Percentiles rank a stretch among this genome's conserved stretches.
phyloP scores from a whole-genome alignment of 2,113 vertebrate species.

The Thalassarche chlororhynchos region DNA sequence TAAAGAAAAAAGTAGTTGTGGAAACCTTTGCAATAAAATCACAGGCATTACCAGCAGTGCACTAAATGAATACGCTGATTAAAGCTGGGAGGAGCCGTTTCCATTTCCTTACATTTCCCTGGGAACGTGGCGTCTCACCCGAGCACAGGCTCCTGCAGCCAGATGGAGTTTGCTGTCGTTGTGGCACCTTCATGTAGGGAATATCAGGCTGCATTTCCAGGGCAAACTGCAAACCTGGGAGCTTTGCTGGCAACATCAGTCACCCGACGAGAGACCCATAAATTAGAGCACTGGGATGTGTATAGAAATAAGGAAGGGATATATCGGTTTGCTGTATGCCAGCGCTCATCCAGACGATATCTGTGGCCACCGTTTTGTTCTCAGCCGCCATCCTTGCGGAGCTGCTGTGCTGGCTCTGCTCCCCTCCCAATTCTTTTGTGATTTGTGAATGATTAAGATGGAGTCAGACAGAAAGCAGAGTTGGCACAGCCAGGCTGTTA shows the following conservation, averaged over 20 bases:
- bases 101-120: background rate
- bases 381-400: background rate
- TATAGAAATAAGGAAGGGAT: background rate
- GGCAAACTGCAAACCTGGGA: background rate
- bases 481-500: conserved; percentile 52
- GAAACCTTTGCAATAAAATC: background rate
- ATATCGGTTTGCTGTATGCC: background rate
- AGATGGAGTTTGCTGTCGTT: background rate
- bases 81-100: background rate
- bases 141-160: background rate
- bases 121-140: background rate
- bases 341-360: fast-evolving
- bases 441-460: conserved; percentile 52
- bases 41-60: background rate
- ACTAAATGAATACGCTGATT: background rate
- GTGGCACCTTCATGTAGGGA: background rate
- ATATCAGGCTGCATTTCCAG: background rate
- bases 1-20: background rate
- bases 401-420: conserved; percentile 16
- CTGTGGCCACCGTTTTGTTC: background rate
- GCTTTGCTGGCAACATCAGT: background rate
- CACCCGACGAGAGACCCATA: fast-evolving
- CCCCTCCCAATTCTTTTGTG: conserved; percentile 38
- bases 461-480: conserved; percentile 57
- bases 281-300: fast-evolving